Evolutionary conservation across 2,113 vertebrate genomes (phyloP).

Genomic region (Mastomys coucha): DNA sequence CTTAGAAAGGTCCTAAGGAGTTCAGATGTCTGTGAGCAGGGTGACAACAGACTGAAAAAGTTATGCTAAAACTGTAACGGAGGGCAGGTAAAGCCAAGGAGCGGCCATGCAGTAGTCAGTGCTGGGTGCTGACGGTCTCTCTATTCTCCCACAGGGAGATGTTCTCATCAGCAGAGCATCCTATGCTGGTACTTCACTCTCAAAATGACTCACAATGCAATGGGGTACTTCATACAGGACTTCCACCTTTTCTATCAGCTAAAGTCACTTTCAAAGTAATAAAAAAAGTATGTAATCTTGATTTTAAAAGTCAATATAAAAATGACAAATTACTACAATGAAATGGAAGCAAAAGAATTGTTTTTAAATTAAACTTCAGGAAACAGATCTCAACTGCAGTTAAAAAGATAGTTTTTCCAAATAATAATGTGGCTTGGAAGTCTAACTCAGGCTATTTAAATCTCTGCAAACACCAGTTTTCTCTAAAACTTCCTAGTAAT

Average conservation of each 20-base stretch:
- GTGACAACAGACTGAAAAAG: background rate
- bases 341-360: constrained; percentile 39
- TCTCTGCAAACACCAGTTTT: background rate
- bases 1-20: background rate
- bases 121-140: background rate
- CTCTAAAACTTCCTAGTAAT: background rate
- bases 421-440: background rate
- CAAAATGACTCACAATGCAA: background rate
- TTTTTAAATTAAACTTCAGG: constrained; percentile 12
- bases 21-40: background rate
- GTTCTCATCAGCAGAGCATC: background rate
- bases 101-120: background rate
- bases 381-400: background rate
- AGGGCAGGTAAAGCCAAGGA: background rate
- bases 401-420: constrained; percentile 21
- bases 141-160: background rate
- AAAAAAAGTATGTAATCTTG: background rate
- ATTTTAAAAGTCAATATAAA: constrained; percentile 52
- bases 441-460: background rate
- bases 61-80: background rate
- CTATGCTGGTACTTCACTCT: background rate
- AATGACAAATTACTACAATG: constrained; percentile 2
- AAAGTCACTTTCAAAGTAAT: constrained; percentile 17
- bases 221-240: background rate
- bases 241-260: background rate